A percentile compares a stretch with the other conserved stretches of the same genome.
These are phyloP conservation scores for Carapus acus DNA, from an alignment of 2,797 vertebrate genomes.

Conservation along the genomic window DNA sequence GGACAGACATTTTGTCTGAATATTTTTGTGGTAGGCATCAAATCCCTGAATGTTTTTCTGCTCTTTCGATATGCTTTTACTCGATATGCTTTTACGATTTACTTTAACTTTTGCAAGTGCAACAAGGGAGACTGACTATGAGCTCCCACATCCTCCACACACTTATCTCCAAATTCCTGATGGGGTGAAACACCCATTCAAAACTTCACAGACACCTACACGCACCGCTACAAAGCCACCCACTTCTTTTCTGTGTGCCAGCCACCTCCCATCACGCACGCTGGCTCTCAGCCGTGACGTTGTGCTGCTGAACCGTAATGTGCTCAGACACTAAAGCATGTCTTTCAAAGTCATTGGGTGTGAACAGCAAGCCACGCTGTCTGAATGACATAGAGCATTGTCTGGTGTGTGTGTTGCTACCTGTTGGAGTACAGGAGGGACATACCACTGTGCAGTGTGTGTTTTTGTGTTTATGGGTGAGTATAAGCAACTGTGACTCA, in stretches of 20 bases:
- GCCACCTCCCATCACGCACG: slow-evolving; percentile 40
- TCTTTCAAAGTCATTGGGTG: slow-evolving; percentile 61
- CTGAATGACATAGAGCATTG: slow-evolving; percentile 39
- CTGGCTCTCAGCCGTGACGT: slow-evolving; percentile 30
- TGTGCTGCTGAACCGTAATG: slow-evolving; percentile 44
- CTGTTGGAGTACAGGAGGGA: slow-evolving; percentile 25
- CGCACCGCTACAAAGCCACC: slow-evolving; percentile 9
- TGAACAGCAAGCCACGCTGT: slow-evolving; percentile 42
- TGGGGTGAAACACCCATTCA: slow-evolving; percentile 36
- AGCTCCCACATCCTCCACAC: slow-evolving; percentile 2
- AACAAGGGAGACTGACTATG: background rate
- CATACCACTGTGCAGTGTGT: slow-evolving; percentile 7
- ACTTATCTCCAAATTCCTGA: slow-evolving; percentile 48
- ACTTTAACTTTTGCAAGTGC: no score
- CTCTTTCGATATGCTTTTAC: background rate
- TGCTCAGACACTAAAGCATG: slow-evolving; percentile 38
- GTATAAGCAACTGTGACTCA: no score
- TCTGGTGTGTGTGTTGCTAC: slow-evolving; percentile 29
- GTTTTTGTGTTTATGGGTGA: background rate
- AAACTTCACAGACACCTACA: slow-evolving; percentile 30
- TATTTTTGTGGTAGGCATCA: no score
- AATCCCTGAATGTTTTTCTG: no score
- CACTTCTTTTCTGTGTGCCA: slow-evolving; percentile 27
- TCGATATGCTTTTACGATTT: background rate
- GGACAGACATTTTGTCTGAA: no score